Conservation (phyloP, 2,888 invertebrate genomes). For the Oscheius onirici region DNA sequence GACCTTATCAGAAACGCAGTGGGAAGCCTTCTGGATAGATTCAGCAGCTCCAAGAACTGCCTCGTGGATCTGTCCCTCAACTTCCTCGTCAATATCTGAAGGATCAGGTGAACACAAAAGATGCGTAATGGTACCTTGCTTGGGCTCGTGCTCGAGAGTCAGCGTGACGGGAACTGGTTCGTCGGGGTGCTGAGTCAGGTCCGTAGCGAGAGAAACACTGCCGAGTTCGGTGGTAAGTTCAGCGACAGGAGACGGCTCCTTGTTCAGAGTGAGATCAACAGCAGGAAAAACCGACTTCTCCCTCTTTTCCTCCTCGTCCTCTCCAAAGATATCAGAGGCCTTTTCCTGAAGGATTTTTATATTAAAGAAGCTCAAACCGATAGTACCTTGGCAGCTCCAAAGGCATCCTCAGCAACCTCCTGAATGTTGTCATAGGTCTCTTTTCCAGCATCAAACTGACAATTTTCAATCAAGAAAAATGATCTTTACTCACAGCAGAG, state of each 20-base stretch:
- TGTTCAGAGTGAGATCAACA: neutral
- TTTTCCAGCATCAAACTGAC: constrained; percentile 4
- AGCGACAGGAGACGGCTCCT: neutral
- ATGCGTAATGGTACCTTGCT: neutral
- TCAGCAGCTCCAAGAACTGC: constrained; percentile 16
- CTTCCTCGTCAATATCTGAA: constrained; percentile 1
- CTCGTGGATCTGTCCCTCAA: neutral
- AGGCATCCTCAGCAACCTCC: neutral
- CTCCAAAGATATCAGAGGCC: too few species aligned
- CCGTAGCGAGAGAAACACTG: neutral
- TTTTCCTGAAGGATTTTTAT: neutral
- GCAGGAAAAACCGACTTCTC: neutral
- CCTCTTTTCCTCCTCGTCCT: too few species aligned
- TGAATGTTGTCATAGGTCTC: constrained; percentile 9
- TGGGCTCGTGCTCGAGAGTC: neutral
- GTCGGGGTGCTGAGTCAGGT: neutral
- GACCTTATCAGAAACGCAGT: neutral
- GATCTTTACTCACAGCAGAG: neutral
- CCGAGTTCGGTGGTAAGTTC: neutral
- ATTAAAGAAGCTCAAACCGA: neutral
- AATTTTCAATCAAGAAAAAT: neutral
- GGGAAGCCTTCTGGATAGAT: neutral
- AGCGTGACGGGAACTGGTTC: neutral
- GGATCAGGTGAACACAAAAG: neutral
- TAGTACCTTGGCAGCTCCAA: neutral